Evolutionary conservation across 2,113 vertebrate genomes (phyloP), one percentile per base, ranked within the genome.

Genomic region (Boleophthalmus pectinirostris): DNA sequence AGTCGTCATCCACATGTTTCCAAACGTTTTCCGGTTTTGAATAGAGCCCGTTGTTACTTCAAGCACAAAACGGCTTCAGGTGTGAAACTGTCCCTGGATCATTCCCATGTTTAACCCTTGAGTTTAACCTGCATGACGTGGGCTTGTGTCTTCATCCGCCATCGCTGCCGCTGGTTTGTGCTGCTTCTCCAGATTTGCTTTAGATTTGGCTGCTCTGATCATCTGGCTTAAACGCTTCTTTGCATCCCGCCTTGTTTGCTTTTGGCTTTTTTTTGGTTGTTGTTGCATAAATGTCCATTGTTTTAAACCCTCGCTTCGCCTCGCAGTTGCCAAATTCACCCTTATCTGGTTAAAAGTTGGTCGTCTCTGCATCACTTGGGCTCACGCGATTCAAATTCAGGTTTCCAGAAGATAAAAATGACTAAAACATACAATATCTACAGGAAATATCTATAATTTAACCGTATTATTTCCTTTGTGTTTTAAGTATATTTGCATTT

Each of bases 301-400:
- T 46, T 43, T 45, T 51, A n/a, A 49, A 46, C 47, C 9, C 47
- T 60, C 9, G 56, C 58, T 9, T 13, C 9, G 68, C 33, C 2
- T 38, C 0, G 8, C 57, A 60, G 21, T 64, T 66, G 25, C 63
- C 47, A 72, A 58, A 65, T 74, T 29, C 58, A 68, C 61, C 60
- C 72, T 43, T n/a, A 21, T 64, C 33, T 64, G 29, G 29, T 64
- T 7, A 38, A n/a, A 21, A 16, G 16, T 38, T 64, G 14, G 29
- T 38, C 7, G 33, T 10, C 18, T 35, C 18, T 21, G 12, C 29
- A 20, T 64, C 35, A 64, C 9, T 13, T 64, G 61, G 61, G 61
- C 61, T 21, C 3, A 38, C 3, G 5, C 9, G 1, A 18, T 35
- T 64, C 61, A 64, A n/a, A 21, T 33, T 64, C 29, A 38, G 61